These are phyloP conservation scores for pig (Sus scrofa) DNA, from an alignment of 2,113 vertebrate genomes.

Conservation along the genomic window T2T-Sscrofa CM000827.6:110368501-110369000, in stretches of 20 bases:
- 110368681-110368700: not conserved
- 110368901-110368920: not conserved
- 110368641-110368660: not conserved
- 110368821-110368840: not conserved
- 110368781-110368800: not conserved
- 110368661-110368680: not conserved
- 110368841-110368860: not conserved
- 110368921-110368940: not conserved
- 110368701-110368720: no score
- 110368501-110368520: rapidly evolving
- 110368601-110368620: rapidly evolving
- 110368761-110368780: not conserved
- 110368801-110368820: not conserved
- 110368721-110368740: not conserved
- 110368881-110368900: no score
- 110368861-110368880: not conserved
- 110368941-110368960: not conserved
- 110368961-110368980: not conserved
- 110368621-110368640: not conserved
- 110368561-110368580: rapidly evolving
- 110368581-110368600: not conserved
- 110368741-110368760: not conserved
- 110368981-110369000: not conserved
- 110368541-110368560: rapidly evolving
- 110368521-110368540: rapidly evolving